These are phyloP conservation scores for Eriosoma lanigerum DNA, from an alignment of 1,140 invertebrate species.

Conservation along the genomic window DNA sequence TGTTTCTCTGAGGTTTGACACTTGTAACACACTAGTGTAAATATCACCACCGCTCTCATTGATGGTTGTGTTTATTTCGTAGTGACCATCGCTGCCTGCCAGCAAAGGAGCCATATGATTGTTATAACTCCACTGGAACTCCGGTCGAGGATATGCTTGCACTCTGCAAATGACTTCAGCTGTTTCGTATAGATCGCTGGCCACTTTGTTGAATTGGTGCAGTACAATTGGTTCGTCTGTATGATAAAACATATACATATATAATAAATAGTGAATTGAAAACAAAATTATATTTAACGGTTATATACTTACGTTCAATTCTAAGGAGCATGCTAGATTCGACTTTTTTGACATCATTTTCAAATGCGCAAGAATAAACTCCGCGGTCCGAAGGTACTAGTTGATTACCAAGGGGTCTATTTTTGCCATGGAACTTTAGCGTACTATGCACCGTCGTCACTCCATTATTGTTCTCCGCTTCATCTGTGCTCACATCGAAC, in stretches of 20 bases:
- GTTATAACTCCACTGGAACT: conserved; percentile 87
- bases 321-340: conserved; percentile 85
- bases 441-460: conserved; percentile 83
- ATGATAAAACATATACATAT: conserved; percentile 56
- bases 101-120: conserved; percentile 71
- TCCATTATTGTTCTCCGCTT: conserved; percentile 71
- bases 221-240: conserved; percentile 80
- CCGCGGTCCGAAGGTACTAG: conserved; percentile 81
- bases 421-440: conserved; percentile 75
- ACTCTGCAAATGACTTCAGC: conserved; percentile 85
- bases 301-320: conserved; percentile 76
- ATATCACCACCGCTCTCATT: conserved; percentile 77
- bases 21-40: conserved; percentile 74
- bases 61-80: conserved; percentile 77
- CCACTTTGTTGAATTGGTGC: conserved; percentile 84
- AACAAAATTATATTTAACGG: not conserved
- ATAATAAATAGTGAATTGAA: not conserved
- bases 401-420: conserved; percentile 72
- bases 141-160: conserved; percentile 86
- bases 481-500: conserved; percentile 77
- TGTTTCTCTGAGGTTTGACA: conserved; percentile 72
- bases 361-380: conserved; percentile 82
- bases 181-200: conserved; percentile 78
- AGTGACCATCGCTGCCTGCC: conserved; percentile 78
- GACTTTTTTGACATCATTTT: conserved; percentile 83